These are phyloP conservation scores for Camelus bactrianus DNA, from an alignment of 2,113 vertebrate species.

Conservation along the genomic window DNA sequence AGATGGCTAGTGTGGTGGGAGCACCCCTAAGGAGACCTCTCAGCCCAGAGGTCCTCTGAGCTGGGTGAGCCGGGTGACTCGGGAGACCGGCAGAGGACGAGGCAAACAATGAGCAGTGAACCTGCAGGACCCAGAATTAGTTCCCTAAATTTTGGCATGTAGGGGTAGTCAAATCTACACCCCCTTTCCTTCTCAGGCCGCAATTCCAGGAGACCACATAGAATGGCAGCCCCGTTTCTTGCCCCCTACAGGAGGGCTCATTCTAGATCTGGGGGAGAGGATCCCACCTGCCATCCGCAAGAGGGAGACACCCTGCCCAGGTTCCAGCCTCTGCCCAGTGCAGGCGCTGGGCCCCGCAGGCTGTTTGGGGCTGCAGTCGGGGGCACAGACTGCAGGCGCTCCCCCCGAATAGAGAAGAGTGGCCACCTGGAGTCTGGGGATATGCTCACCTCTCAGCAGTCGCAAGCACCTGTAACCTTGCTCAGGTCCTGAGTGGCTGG, in stretches of 20 bases:
- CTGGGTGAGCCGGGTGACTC: background rate
- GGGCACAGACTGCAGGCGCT: background rate
- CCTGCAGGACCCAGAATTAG: background rate
- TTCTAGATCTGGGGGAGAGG: background rate
- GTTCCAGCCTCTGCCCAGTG: background rate
- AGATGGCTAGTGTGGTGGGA: background rate
- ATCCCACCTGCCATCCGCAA: background rate
- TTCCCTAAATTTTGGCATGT: background rate
- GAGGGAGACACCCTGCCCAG: background rate
- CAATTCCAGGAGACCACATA: background rate
- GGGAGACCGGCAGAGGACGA: accelerated
- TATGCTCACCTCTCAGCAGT: background rate
- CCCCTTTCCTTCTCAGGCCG: background rate
- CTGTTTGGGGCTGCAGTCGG: background rate
- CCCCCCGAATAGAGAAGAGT: background rate
- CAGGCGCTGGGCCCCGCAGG: background rate
- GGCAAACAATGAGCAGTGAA: background rate
- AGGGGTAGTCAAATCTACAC: background rate
- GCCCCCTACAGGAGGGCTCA: background rate
- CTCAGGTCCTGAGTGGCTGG: background rate
- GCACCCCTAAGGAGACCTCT: background rate
- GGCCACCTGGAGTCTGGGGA: background rate
- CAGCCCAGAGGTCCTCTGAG: background rate
- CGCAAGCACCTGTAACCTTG: background rate
- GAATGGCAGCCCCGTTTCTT: background rate